Evolutionary conservation across 1,140 invertebrate genomes (phyloP), one percentile per base, ranked within the genome.

Genomic region (Nephotettix cincticeps): DNA sequence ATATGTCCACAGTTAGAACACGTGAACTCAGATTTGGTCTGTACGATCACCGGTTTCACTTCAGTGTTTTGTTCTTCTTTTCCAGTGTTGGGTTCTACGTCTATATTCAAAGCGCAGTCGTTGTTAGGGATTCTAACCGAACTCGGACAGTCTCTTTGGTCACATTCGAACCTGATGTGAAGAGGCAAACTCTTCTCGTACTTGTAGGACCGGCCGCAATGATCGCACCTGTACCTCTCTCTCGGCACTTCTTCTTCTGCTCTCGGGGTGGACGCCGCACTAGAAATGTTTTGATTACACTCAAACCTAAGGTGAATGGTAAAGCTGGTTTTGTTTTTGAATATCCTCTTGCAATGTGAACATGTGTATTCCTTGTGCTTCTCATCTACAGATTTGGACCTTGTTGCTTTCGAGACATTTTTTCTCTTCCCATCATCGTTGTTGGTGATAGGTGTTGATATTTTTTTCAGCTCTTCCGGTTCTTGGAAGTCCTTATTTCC

Each of bases 171-270:
- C 21, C 47, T 51, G 3, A 51, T 11, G 21, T 51, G 47, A n/a
- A 51, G 47, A 19, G 47, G 47, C 47, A 51, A 23, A 51, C 47
- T 51, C n/a, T 51, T 51, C 17, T n/a, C 47, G 47, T 51, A 51
- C 21, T 51, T 51, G n/a, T 51, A 51, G n/a, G 17, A 19, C 19
- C 47, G 6, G 47, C 21, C 21, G 19, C 47, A 51, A 11, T 51
- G 47, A 19, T 4, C n/a, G 21, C 47, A 51, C 19, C 19, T 4
- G n/a, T 9, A 51, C n/a, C 47, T 4, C 19, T 51, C 47, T 9
- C 47, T 51, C 14, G 32, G 21, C 3, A 19, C n/a, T 25, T 23
- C 23, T 51, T 51, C 47, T 51, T 51, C 47, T n/a, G 6, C 56
- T 13, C 23, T 23, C 3, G 21, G 21, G 2, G 11, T 61, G 9